phyloP scores from a whole-genome alignment of 2,113 vertebrate species.

The Notothenia coriiceps region DNA sequence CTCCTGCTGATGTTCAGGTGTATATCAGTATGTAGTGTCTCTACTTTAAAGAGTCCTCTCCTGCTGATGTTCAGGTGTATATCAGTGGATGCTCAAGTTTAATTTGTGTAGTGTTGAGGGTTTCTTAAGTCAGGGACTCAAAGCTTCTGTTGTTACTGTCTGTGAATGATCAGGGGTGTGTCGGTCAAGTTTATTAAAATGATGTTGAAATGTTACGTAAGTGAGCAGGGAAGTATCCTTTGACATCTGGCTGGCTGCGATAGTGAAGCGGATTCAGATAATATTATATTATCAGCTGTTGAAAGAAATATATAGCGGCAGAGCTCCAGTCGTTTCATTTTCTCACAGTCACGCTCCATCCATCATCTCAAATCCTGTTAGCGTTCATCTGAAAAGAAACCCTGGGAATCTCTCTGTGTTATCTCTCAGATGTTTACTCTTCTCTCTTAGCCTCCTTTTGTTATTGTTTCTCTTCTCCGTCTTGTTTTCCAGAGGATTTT shows the following conservation, averaged over 20 bases:
- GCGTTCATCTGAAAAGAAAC: slow-evolving; percentile 16
- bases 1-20: no score
- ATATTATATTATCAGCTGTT: slow-evolving; percentile 23
- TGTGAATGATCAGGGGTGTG: no score
- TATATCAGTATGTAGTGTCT: no score
- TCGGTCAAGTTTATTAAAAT: no score
- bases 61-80: no score
- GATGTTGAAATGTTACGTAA: background rate
- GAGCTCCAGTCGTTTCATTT: slow-evolving; percentile 39
- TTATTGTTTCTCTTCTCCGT: background rate
- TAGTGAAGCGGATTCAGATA: slow-evolving; percentile 11
- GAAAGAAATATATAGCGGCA: background rate
- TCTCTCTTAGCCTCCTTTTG: background rate
- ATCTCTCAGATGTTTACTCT: slow-evolving; percentile 18
- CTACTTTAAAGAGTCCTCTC: no score
- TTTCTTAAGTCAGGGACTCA: no score
- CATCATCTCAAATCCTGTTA: slow-evolving; percentile 41
- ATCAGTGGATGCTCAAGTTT: no score
- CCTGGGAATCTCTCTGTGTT: background rate
- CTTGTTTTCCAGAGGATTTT: background rate
- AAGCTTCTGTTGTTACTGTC: no score
- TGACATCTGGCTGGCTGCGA: slow-evolving; percentile 27
- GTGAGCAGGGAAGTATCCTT: background rate
- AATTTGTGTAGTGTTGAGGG: no score
- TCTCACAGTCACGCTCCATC: slow-evolving; percentile 31